Evolutionary conservation across 1,140 invertebrate genomes (phyloP), one percentile per base, ranked within the genome.

Genomic region (Coelopa frigida): DNA sequence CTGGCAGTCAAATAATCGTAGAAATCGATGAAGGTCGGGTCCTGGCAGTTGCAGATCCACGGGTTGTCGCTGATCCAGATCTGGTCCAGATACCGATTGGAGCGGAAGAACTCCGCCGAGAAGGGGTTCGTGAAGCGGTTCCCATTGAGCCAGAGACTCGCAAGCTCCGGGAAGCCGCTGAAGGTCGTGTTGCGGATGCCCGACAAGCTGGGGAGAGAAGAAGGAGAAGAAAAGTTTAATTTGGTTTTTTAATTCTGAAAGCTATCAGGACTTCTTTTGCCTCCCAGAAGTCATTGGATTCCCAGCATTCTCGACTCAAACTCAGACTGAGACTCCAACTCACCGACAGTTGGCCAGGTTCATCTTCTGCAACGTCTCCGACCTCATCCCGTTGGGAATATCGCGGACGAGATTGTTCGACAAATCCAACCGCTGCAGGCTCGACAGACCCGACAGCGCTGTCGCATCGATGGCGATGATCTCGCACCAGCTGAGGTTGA

Each of bases 31-130:
- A 84, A 72, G 31, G 78, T 69, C 0, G 54, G 44, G 50, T 74
- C 75, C 5, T 55, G 51, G 50, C 83, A 85, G 45, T 84, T 78
- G 58, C 84, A 85, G 44, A 77, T 67, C 83, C 83, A 87, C 46
- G 81, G 81, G 69, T 87, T 87, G 42, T 84, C 80, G 10, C 75
- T 70, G 32, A 85, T 51, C 58, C 73, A 68, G 8, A 84, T 57
- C 42, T 62, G 67, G 41, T 72, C 61, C n/a, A 83, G 54, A 45
- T 78, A 73, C 37, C 59, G 57, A 58, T 84, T 82, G n/a, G 71
- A 69, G 0, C 68, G 62, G 56, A 84, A 84, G 52, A 75, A 75
- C n/a, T 61, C 61, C 5, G 65, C 61, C n/a, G 69, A 67, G 58
- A 79, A 74, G 26, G 78, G 74, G 40, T 74, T 76, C 0, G 76